phyloP scores from a whole-genome alignment of 2,797 vertebrate genomes.

The Poliocrania exsul region DNA sequence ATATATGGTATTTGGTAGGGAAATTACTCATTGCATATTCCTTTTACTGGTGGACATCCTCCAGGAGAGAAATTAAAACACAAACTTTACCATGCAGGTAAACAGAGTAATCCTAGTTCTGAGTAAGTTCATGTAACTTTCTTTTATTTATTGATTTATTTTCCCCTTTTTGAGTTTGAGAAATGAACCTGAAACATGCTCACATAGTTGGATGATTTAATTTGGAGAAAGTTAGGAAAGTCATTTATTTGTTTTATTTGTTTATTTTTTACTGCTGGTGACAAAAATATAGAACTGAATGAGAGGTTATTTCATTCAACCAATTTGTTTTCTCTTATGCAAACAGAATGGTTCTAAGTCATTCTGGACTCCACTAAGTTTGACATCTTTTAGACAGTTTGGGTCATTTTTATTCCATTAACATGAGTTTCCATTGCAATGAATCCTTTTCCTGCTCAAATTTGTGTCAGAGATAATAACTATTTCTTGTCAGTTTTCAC shows the following conservation, averaged over 20 bases:
- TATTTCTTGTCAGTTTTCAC: conserved; percentile 54
- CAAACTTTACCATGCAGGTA: not conserved
- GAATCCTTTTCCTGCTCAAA: conserved; percentile 39
- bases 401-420: conserved; percentile 70
- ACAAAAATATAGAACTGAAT: conserved; percentile 36
- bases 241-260: not conserved
- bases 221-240: not conserved
- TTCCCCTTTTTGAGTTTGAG: not conserved
- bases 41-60: not conserved
- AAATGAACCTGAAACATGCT: not conserved
- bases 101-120: not conserved
- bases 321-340: conserved; percentile 37
- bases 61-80: not conserved
- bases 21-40: not conserved
- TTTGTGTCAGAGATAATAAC: conserved; percentile 68
- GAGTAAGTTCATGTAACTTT: not conserved
- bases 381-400: conserved; percentile 40
- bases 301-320: conserved; percentile 46
- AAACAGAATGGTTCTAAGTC: conserved; percentile 47
- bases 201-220: not conserved
- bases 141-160: not conserved
- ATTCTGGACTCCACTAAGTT: conserved; percentile 3
- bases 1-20: not conserved
- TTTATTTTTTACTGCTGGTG: conserved; percentile 10
- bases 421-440: conserved; percentile 50